phyloP scores from a whole-genome alignment of 2,797 vertebrate species.

The Acipenser transmontanus region DNA sequence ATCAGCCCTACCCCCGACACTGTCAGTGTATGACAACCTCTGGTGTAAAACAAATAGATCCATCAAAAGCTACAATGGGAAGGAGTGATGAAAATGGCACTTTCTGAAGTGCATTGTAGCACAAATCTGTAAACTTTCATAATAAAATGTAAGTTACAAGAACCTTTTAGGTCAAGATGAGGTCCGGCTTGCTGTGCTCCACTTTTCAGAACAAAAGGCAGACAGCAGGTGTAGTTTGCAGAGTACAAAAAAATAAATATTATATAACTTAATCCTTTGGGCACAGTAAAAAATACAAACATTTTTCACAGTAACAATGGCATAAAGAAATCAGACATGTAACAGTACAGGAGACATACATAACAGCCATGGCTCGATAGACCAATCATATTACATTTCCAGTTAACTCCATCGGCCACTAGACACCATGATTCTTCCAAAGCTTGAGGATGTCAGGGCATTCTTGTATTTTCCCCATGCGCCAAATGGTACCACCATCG shows the following conservation, averaged over 20 bases:
- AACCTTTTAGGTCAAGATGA: slow-evolving; percentile 10
- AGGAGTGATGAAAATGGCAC: too few relatives aligned
- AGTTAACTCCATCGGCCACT: slow-evolving; percentile 19
- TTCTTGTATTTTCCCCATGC: slow-evolving; percentile 25
- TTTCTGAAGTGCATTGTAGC: neutral
- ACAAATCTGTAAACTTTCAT: slow-evolving; percentile 3
- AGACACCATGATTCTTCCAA: slow-evolving; percentile 22
- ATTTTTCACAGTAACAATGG: neutral
- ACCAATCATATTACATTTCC: neutral
- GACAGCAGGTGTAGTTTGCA: neutral
- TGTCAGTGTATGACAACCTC: too few relatives aligned
- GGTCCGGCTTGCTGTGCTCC: neutral
- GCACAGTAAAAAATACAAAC: neutral
- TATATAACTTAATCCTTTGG: neutral
- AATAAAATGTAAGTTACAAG: neutral
- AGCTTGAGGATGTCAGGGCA: slow-evolving; percentile 1
- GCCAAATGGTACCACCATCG: slow-evolving; percentile 23
- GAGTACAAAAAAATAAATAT: neutral
- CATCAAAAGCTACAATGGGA: too few relatives aligned
- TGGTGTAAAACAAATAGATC: too few relatives aligned
- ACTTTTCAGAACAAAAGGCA: neutral
- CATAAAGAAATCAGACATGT: neutral
- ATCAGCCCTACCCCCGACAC: too few relatives aligned
- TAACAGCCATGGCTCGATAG: too few relatives aligned
- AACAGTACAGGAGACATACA: too few relatives aligned